Evolutionary conservation across 2,888 invertebrate species (phyloP).

Genomic region (Nezara viridula): DNA sequence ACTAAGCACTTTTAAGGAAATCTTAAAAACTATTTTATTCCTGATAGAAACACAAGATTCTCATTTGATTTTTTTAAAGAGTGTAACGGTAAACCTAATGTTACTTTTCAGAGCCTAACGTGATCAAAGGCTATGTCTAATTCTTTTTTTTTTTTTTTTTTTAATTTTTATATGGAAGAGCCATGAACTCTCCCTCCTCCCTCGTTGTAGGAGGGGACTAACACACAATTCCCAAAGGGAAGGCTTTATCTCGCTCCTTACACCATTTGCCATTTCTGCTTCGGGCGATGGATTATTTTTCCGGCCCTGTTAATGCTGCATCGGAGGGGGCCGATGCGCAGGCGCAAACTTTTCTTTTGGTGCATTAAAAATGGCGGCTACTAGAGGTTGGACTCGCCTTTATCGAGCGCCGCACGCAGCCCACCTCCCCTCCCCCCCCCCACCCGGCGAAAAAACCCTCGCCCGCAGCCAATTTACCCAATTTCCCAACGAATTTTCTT

Average conservation of each 20-base stretch:
- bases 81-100: no score
- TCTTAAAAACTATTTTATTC: no score
- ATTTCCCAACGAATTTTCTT: constrained; percentile 40
- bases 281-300: constrained; percentile 55
- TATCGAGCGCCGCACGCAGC: constrained; percentile 63
- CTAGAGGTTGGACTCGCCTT: constrained; percentile 64
- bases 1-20: no score
- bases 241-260: constrained; percentile 47
- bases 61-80: no score
- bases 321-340: constrained; percentile 33
- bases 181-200: not conserved
- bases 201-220: not conserved
- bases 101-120: not conserved
- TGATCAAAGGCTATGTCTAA: not conserved
- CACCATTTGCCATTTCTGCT: constrained; percentile 30
- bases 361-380: constrained; percentile 65
- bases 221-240: constrained; percentile 9
- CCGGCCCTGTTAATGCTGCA: constrained; percentile 55
- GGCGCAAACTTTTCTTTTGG: constrained; percentile 65
- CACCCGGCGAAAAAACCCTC: constrained; percentile 44
- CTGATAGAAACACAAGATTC: no score
- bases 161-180: constrained; percentile 14
- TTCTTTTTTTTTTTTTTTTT: not conserved
- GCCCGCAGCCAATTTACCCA: constrained; percentile 52
- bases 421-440: constrained; percentile 51